Conservation (phyloP, 2,888 invertebrate genomes). For the Erebia epiphron region DNA sequence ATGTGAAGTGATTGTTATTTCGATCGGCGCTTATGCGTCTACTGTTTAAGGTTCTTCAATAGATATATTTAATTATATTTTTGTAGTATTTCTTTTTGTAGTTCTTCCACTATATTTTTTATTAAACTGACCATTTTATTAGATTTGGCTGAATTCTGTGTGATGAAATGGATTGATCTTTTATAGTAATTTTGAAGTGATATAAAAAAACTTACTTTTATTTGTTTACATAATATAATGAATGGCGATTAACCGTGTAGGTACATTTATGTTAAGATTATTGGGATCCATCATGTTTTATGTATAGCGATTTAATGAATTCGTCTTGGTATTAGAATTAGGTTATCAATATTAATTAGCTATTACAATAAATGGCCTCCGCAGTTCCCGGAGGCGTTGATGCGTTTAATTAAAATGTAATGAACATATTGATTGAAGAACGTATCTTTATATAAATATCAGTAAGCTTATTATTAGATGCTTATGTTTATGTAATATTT, state of each 20-base stretch:
- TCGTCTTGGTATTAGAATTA: constrained; percentile 48
- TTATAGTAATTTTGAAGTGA: too few species aligned
- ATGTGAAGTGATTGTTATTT: constrained; percentile 43
- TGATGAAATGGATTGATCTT: background rate
- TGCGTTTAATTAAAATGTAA: constrained; percentile 46
- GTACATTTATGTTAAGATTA: constrained; percentile 10
- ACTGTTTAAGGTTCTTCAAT: constrained; percentile 36
- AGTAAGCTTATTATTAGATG: background rate
- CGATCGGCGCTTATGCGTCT: constrained; percentile 39
- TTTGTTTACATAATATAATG: background rate
- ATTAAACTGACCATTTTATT: too few species aligned
- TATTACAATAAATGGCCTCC: constrained; percentile 54
- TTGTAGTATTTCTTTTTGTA: constrained; percentile 19
- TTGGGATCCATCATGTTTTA: constrained; percentile 51
- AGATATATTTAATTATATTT: constrained; percentile 26
- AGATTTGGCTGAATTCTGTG: too few species aligned
- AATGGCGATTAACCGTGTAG: background rate
- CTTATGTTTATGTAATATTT: constrained; percentile 16
- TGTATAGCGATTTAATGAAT: constrained; percentile 54
- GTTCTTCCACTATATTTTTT: background rate
- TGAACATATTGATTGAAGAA: constrained; percentile 43
- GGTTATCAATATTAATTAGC: constrained; percentile 67
- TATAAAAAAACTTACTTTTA: background rate
- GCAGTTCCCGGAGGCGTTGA: constrained; percentile 42
- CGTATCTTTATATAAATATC: constrained; percentile 1